A percentile compares a stretch with the other conserved stretches of the same genome.
phyloP scores from a whole-genome alignment of 2,797 vertebrate species.

The Thripadectes ignobilis region DNA sequence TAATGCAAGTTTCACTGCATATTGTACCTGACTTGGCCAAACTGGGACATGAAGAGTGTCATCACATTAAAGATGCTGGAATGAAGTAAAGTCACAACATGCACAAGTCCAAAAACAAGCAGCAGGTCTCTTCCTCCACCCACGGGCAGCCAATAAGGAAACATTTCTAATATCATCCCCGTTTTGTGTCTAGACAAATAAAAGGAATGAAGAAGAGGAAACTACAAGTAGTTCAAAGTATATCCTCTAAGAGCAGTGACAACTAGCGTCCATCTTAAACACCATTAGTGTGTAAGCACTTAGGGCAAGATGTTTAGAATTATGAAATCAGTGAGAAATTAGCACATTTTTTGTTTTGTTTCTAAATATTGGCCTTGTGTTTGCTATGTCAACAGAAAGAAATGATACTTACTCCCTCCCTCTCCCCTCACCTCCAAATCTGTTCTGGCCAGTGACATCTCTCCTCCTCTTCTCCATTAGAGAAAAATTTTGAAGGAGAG shows the following conservation, averaged over 20 bases:
- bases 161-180: slow-evolving; percentile 65
- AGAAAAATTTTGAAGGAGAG: not conserved
- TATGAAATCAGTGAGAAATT: not conserved
- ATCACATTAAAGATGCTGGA: slow-evolving; percentile 65
- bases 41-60: slow-evolving; percentile 62
- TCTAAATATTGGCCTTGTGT: slow-evolving; percentile 39
- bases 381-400: slow-evolving; percentile 19
- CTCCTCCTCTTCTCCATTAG: not conserved
- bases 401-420: not conserved
- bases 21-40: slow-evolving; percentile 65
- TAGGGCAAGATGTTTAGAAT: not conserved
- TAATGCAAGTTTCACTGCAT: slow-evolving; percentile 51
- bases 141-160: slow-evolving; percentile 61
- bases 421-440: not conserved
- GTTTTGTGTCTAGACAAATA: slow-evolving; percentile 66
- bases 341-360: not conserved
- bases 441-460: not conserved
- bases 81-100: slow-evolving; percentile 69
- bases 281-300: not conserved
- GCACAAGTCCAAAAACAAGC: slow-evolving; percentile 71
- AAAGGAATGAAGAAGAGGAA: slow-evolving; percentile 60
- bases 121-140: slow-evolving; percentile 68
- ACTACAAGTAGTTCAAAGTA: slow-evolving; percentile 53
- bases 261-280: not conserved
- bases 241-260: slow-evolving; percentile 33